Percentiles rank a stretch among this genome's conserved stretches.
phyloP scores from a whole-genome alignment of 2,888 invertebrate genomes.

The Tipula helvola region DNA sequence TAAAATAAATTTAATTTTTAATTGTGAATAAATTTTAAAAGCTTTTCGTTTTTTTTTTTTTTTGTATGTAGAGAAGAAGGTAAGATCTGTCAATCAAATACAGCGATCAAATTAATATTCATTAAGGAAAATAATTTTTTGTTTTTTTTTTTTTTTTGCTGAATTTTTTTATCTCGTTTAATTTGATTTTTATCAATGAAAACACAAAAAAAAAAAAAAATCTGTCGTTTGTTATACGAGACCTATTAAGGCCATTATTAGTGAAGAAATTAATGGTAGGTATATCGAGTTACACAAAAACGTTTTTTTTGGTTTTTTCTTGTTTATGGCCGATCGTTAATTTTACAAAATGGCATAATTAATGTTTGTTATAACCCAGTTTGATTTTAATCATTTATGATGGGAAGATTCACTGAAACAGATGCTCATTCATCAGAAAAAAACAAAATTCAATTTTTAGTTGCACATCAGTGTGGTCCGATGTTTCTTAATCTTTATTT shows the following conservation, averaged over 20 bases:
- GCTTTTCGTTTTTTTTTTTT: background rate
- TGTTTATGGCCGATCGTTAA: background rate
- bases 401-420: no score
- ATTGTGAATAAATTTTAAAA: background rate
- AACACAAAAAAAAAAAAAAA: background rate
- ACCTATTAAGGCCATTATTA: background rate
- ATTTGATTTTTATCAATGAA: slow-evolving; percentile 4
- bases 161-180: background rate
- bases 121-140: background rate
- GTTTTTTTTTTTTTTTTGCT: background rate
- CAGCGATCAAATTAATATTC: background rate
- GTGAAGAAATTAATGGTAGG: background rate
- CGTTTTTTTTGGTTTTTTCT: background rate
- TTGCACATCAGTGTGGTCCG: no score
- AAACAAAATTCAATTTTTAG: background rate
- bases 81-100: background rate
- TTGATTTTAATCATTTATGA: background rate
- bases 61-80: background rate
- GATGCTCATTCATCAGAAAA: no score
- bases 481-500: no score
- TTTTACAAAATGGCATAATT: background rate
- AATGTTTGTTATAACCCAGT: background rate
- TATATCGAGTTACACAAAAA: background rate
- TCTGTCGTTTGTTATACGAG: background rate
- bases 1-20: background rate